Evolutionary conservation across 2,797 vertebrate species (phyloP), one percentile per base, ranked within the genome.

Genomic region (Arctocebus calabarensis): DNA sequence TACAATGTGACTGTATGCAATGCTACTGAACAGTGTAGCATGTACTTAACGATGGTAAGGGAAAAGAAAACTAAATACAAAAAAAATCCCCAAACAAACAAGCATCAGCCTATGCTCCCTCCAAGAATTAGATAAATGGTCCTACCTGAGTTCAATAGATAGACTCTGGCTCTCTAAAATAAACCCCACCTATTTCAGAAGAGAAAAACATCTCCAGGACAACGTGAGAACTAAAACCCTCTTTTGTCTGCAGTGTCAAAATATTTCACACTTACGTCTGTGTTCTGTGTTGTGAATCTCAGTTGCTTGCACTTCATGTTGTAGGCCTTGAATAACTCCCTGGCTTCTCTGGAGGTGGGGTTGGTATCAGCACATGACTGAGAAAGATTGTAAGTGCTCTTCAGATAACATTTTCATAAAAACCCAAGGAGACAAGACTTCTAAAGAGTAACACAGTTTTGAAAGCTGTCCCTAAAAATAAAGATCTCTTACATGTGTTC

Each of bases 351-450:
- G 7, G 98, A 97, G 55, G 64, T 62, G 34, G 97, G 93, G 37
- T 4, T 96, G 84, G 82, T 94, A 86, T 96, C 86, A 27, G 96
- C 97, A 95, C 97, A 89, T 61, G 97, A 78, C 95, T 96, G 91
- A 32, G 29, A 93, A 57, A 97, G 86, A 93, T 1, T 27, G 27
- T 12, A 71, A 84, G 10, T 17, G 71, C 37, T 48, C 82, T 91
- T 94, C 84, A 91, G 86, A 48, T 81, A 34, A 45, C 23, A 43
- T 61, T n/a, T 32, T 77, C 59, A 62, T 57, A 70, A 87, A 84
- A 71, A 79, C 66, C 55, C 43, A 71, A 29, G 20, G 34, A 71
- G 52, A 32, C 62, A 83, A 86, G 68, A 75, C 2, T 82, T 79
- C 84, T 88, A 71, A 52, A 92, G 8, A 75, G 45, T 61, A 59